Evolutionary conservation across 2,888 invertebrate genomes (phyloP).

Genomic region (Drosophila antonietae): DNA sequence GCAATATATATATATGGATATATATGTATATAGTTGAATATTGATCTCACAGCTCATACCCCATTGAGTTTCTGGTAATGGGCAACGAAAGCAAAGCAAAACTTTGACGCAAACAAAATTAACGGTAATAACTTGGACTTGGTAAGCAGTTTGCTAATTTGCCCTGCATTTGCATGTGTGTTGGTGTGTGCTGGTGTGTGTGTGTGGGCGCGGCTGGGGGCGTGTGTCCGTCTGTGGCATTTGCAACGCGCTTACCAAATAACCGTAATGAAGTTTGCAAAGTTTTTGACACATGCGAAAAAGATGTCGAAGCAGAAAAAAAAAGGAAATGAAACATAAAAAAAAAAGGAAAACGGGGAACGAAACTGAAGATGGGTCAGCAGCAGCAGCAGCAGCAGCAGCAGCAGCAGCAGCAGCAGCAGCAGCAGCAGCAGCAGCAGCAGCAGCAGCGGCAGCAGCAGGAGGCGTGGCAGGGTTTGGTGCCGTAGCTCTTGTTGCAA

Average conservation of each 20-base stretch:
- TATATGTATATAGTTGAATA: no score
- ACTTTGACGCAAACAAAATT: conserved; percentile 74
- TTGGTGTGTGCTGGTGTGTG: conserved; percentile 22
- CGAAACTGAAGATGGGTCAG: conserved; percentile 23
- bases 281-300: conserved; percentile 75
- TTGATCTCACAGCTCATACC: not conserved
- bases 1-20: no score
- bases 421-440: conserved; percentile 1
- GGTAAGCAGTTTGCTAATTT: conserved; percentile 64
- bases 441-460: not conserved
- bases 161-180: conserved; percentile 67
- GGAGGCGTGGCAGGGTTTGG: conserved; percentile 14
- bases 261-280: conserved; percentile 75
- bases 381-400: not conserved
- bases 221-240: conserved; percentile 15
- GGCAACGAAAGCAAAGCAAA: conserved; percentile 49
- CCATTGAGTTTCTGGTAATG: not conserved
- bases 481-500: conserved; percentile 43
- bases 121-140: conserved; percentile 75
- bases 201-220: conserved; percentile 30
- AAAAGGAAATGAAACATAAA: conserved; percentile 11
- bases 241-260: conserved; percentile 53
- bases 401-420: conserved; percentile 5
- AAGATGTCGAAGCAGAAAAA: conserved; percentile 38
- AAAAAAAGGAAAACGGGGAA: not conserved